Conservation (phyloP, 1,140 invertebrate genomes). For the Euwallacea similis region DNA sequence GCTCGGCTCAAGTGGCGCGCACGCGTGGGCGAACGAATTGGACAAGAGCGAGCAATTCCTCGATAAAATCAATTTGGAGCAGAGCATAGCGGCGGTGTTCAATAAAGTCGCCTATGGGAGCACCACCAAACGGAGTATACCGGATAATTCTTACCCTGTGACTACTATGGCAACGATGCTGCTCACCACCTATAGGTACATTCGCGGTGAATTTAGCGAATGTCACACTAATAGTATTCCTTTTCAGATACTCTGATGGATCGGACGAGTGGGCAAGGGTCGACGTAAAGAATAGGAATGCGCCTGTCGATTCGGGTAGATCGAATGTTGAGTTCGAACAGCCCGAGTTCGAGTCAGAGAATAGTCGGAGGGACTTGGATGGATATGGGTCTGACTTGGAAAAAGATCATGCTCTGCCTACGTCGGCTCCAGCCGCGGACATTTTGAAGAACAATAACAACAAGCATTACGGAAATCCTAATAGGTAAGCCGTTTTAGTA, state of each 20-base stretch:
- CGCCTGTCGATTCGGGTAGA: slow-evolving; percentile 28
- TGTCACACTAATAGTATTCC: neutral
- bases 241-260: slow-evolving; percentile 51
- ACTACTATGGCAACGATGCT: slow-evolving; percentile 65
- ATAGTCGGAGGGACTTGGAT: slow-evolving; percentile 46
- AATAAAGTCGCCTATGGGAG: slow-evolving; percentile 70
- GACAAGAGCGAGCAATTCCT: slow-evolving; percentile 50
- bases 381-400: slow-evolving; percentile 67
- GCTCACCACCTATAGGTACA: slow-evolving; percentile 57
- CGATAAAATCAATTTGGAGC: slow-evolving; percentile 58
- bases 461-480: slow-evolving; percentile 68
- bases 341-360: slow-evolving; percentile 42
- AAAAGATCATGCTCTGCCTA: slow-evolving; percentile 67
- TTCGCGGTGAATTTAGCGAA: neutral
- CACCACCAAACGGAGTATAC: slow-evolving; percentile 67
- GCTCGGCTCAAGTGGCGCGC: slow-evolving; percentile 7
- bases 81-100: slow-evolving; percentile 66
- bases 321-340: slow-evolving; percentile 42
- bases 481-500: slow-evolving; percentile 40
- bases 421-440: slow-evolving; percentile 70
- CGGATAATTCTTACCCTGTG: slow-evolving; percentile 63
- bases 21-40: slow-evolving; percentile 47
- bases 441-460: slow-evolving; percentile 72
- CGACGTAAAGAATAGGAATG: slow-evolving; percentile 47
- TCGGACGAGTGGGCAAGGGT: slow-evolving; percentile 51